Base-by-base conservation (phyloP, 2,113 vertebrate species). In the Cebidichthys violaceus region DNA sequence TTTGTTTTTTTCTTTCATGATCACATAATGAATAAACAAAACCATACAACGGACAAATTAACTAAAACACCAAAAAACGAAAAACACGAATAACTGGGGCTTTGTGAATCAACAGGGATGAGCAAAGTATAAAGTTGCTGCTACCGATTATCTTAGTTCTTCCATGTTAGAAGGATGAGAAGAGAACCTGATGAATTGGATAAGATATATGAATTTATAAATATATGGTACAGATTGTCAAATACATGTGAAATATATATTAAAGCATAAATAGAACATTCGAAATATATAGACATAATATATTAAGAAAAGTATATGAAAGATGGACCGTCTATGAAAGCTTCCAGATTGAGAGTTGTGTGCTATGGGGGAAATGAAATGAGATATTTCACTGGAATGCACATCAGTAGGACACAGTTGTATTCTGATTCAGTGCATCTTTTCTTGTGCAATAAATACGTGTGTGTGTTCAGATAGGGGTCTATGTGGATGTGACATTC, bases 61-160 rank as follows among this genome's bases (percentile, higher is more conserved):
- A n/a, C n/a, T n/a, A n/a, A n/a, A n/a, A n/a, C n/a, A n/a, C n/a
- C n/a, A n/a, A n/a, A n/a, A n/a, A n/a, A n/a, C n/a, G n/a, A n/a
- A n/a, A n/a, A n/a, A n/a, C n/a, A n/a, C n/a, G n/a, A 95, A 93
- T 94, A 95, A 95, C 94, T 94, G 90, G 95, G 95, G 94, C 93
- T 92, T 95, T 96, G 97, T 95, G 95, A 99, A 99, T 99, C 98
- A 99, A 99, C 97, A 99, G 97, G 97, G 97, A 97, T 95, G 97
- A 96, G 98, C 97, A 99, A 97, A 99, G 97, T 99, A 99, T 99
- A 97, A 99, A 99, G 97, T 95, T 96, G 97, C 97, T 99, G 97
- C 97, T 98, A 97, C 93, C 92, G 93, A 95, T 96, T 95, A 92
- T 95, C 95, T 95, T 88, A 92, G 88, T 97, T 97, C 95, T 96